Base-by-base conservation (phyloP, 1,140 invertebrate species). In the Carposina sasakii region DNA sequence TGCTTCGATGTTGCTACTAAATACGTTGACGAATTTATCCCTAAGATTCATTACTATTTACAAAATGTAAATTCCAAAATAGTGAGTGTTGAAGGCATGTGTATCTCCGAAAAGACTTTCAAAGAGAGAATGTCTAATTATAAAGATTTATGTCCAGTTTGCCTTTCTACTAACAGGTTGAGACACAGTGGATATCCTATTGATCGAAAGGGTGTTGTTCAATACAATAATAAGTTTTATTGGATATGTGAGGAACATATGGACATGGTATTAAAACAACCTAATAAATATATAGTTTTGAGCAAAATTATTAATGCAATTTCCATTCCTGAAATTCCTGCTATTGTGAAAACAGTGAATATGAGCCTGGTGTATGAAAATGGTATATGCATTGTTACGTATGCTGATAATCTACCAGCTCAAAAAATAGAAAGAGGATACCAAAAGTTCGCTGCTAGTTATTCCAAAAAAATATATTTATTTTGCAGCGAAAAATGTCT, bases 351-450 rank as follows among this genome's bases (percentile, higher is more conserved):
- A 43, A 68, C 74, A 15, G 51, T 76, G 2, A 71, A 86, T 24
- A 54, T 63, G 16, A 40, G 54, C 52, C 57, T 70, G 36, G 53
- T 87, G 19, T 84, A 84, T 41, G 81, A 85, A 64, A 68, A 78
- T 52, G 89, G 88, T 0, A 69, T 82, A 34, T 90, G 89, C 60
- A 71, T 88, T 2, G 88, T 90, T 0, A 88, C 87, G 40, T 89
- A 89, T 48, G 82, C 85, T 12, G 78, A 87, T 23, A 76, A 82
- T 52, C 59, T 86, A 34, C 86, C 87, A 6, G 54, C 66, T 3
- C 79, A 84, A 53, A 69, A 57, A 48, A 57, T 88, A 19, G 58
- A 73, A 15, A 68, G 57, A 17, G 89, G 89, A 8, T 66, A 47
- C 16, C 24, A 60, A 12, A 54, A 78, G 3, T 77, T 72, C 28